phyloP scores from a whole-genome alignment of 2,113 vertebrate genomes.

The Pelobates fuscus region DNA sequence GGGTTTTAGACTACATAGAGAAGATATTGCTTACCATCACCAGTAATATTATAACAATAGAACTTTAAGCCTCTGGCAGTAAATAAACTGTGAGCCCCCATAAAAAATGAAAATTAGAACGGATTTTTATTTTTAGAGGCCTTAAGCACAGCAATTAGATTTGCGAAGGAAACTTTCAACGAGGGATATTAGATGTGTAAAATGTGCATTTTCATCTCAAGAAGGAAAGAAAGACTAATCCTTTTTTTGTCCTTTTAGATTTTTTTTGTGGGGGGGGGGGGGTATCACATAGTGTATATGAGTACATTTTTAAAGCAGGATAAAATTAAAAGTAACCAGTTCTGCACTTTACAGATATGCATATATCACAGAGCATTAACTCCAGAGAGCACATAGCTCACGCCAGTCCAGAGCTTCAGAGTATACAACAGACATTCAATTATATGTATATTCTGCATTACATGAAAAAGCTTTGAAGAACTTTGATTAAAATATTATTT shows the following conservation, averaged over 20 bases:
- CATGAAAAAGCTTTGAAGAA: no score
- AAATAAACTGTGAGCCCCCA: conserved; percentile 19
- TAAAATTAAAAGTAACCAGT: neutral
- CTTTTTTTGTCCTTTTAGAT: neutral
- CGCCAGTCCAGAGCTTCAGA: no score
- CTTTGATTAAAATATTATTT: no score
- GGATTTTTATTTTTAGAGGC: conserved; percentile 21
- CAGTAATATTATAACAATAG: conserved; percentile 1
- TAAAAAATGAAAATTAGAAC: conserved; percentile 22
- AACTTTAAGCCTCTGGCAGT: conserved; percentile 16
- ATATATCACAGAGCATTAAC: no score
- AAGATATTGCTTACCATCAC: conserved; percentile 9
- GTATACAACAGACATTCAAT: no score
- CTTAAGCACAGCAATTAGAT: conserved; percentile 28
- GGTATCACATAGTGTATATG: no score
- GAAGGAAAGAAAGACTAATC: neutral
- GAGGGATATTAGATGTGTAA: conserved; percentile 18
- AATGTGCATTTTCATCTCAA: neutral
- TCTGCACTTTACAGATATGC: no score
- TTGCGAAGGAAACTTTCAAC: conserved; percentile 1
- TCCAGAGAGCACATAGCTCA: no score
- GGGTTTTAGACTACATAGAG: neutral
- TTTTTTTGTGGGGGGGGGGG: no score
- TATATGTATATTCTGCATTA: no score
- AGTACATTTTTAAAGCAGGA: neutral